Evolutionary conservation across 2,888 invertebrate species (phyloP).

Genomic region (Nesidiocoris tenuis): DNA sequence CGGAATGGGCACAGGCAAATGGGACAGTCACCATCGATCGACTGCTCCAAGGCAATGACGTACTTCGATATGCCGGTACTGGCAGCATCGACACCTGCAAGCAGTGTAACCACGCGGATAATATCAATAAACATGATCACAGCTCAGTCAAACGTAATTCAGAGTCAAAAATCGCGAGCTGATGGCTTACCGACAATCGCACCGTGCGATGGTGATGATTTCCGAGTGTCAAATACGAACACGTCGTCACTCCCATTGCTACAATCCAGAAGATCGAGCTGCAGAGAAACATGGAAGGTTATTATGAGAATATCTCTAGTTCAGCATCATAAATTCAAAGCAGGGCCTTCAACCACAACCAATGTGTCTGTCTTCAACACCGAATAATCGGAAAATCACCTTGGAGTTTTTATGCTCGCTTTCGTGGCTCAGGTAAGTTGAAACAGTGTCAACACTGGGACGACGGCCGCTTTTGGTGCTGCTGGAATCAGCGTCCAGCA

Average conservation of each 20-base stretch:
- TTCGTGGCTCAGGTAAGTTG: constrained; percentile 84
- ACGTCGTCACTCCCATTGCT: constrained; percentile 72
- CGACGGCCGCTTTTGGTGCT: constrained; percentile 75
- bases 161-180: background rate
- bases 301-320: too few species aligned
- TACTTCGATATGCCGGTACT: constrained; percentile 68
- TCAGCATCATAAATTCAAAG: background rate
- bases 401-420: constrained; percentile 59
- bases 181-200: constrained; percentile 59
- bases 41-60: constrained; percentile 67
- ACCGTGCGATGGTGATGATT: constrained; percentile 52
- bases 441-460: constrained; percentile 84
- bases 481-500: constrained; percentile 62
- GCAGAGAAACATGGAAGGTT: too few species aligned
- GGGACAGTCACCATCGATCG: constrained; percentile 63
- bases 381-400: constrained; percentile 44
- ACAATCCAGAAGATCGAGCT: constrained; percentile 67
- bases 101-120: too few species aligned
- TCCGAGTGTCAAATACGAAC: constrained; percentile 57
- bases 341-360: background rate
- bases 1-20: constrained; percentile 63
- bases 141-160: too few species aligned
- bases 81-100: constrained; percentile 59
- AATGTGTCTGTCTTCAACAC: background rate
- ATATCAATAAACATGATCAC: too few species aligned